Base-by-base conservation (phyloP, 1,140 invertebrate genomes). In the Scaptomyza graminum region DNA sequence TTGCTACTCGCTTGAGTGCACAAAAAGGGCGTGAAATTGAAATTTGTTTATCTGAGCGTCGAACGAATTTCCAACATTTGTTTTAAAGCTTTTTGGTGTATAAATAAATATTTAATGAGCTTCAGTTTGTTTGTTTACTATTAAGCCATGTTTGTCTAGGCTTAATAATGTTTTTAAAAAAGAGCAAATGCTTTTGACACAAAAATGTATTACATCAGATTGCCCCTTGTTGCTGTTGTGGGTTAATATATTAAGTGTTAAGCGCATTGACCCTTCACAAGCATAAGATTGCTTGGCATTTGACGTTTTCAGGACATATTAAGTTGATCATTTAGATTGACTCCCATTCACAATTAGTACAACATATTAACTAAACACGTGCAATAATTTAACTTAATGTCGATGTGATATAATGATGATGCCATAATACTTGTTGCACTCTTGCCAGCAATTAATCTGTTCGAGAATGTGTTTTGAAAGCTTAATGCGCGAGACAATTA, bases 391-490 rank as follows among this genome's bases (percentile, higher is more conserved):
- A 31, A 41, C n/a, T 41, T 41, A 41, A n/a, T n/a, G n/a, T 41
- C 7, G 8, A 8, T 41, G 8, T 57, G 12, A 31, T 12, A 31
- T 70, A 78, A 78, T 63, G 49, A 62, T 67, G 63, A 75, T 71
- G 78, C 28, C 56, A 28, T 82, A 75, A 78, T 75, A 75, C 60
- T 66, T 60, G 60, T 46, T 46, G 75, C 60, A 78, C 75, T 75
- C 59, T 49, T 34, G 57, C 56, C 51, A 52, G 44, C 78, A 56
- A 87, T 87, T 87, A 81, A 74, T 22, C 50, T 28, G 43, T 7
- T 31, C 12, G 55, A 31, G 50, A 62, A 66, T 59, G 55, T 59
- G 46, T 31, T 59, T 59, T 9, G 18, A 67, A 8, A 51, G 55
- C 15, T 60, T 51, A 54, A 39, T 31, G 28, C 28, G 28, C 28